These are phyloP conservation scores for Euspilapteryx auroguttella DNA, from an alignment of 2,888 invertebrate genomes.

Conservation along the genomic window DNA sequence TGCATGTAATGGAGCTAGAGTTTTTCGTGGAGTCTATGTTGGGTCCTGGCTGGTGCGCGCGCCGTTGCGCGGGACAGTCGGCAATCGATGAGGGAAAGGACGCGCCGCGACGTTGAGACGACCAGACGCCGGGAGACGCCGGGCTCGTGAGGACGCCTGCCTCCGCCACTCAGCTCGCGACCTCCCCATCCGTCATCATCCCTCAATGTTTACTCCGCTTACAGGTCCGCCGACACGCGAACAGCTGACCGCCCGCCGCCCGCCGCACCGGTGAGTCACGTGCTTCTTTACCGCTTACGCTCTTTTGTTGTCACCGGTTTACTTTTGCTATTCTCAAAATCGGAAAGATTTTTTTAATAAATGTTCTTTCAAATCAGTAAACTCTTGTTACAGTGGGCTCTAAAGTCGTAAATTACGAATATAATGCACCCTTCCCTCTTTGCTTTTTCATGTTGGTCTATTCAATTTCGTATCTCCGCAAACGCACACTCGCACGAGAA, in stretches of 20 bases:
- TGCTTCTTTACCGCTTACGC: neutral
- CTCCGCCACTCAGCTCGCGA: conserved; percentile 18
- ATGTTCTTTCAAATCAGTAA: too few relatives aligned
- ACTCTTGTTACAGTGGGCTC: conserved; percentile 27
- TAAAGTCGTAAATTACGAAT: conserved; percentile 49
- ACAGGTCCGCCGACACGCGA: conserved; percentile 38
- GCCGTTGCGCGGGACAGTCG: conserved; percentile 41
- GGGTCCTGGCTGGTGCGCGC: too few relatives aligned
- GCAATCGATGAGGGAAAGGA: conserved; percentile 55
- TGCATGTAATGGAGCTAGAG: too few relatives aligned
- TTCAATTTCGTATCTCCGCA: conserved; percentile 22
- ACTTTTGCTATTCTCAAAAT: too few relatives aligned
- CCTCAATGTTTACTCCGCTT: conserved; percentile 43
- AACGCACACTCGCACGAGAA: conserved; percentile 21
- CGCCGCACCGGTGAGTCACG: conserved; percentile 47
- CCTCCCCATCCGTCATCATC: conserved; percentile 30
- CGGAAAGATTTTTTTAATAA: too few relatives aligned
- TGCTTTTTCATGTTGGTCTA: conserved; percentile 38
- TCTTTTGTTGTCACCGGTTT: too few relatives aligned
- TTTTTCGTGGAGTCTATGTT: too few relatives aligned
- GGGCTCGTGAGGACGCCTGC: conserved; percentile 40
- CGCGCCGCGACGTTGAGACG: conserved; percentile 62
- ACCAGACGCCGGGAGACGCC: conserved; percentile 61
- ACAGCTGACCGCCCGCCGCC: conserved; percentile 58
- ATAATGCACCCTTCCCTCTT: conserved; percentile 46